Conservation (phyloP, 2,888 invertebrate species). For the Eilema sororculum region DNA sequence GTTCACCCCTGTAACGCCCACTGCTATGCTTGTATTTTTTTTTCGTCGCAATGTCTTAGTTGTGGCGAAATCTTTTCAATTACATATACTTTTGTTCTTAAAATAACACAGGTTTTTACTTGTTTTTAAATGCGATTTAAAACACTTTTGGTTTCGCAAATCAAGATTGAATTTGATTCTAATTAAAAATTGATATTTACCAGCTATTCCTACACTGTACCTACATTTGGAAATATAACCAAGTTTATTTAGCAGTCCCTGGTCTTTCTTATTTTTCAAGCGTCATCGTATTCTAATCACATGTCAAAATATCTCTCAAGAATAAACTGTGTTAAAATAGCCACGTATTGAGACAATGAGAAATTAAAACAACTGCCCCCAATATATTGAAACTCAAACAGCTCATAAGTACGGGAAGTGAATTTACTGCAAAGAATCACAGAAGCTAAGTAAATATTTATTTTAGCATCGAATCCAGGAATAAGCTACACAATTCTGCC, state of each 20-base stretch:
- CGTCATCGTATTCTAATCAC: background rate
- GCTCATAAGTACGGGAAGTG: background rate
- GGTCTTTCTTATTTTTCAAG: too few species aligned
- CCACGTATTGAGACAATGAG: background rate
- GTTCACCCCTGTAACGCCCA: background rate
- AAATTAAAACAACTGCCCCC: background rate
- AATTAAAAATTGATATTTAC: too few species aligned
- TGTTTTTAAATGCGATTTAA: too few species aligned
- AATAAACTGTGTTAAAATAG: background rate
- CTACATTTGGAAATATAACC: too few species aligned
- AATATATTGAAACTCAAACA: background rate
- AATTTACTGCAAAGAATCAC: background rate
- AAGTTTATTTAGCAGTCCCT: too few species aligned
- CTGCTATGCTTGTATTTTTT: background rate
- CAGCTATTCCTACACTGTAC: too few species aligned
- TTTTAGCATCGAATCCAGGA: background rate
- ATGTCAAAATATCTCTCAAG: background rate
- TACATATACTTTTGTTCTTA: too few species aligned
- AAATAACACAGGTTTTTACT: too few species aligned
- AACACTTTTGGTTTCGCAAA: too few species aligned
- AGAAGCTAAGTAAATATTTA: background rate
- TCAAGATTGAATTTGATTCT: too few species aligned
- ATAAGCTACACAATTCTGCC: background rate
- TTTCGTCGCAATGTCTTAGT: background rate
- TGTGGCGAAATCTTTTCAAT: background rate